Evolutionary conservation across 2,113 vertebrate genomes (phyloP), one percentile per base, ranked within the genome.

Genomic region (Candoia aspera): DNA sequence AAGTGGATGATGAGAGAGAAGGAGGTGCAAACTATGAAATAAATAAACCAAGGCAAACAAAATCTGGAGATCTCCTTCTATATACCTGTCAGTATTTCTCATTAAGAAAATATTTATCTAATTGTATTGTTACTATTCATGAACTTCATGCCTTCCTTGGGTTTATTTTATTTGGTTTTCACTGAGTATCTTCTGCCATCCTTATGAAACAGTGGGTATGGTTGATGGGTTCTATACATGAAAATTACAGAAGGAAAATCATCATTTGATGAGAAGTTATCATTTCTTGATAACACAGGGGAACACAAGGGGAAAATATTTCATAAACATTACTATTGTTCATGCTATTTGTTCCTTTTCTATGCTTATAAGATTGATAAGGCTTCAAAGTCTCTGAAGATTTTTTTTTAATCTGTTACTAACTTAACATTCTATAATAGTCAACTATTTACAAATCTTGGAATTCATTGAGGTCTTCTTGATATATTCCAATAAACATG

Each of bases 1-100:
- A 92, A 92, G 58, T 92, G 91, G 96, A 95, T 94, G 95, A 94
- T 95, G 93, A 95, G 94, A 93, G 94, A 96, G 94, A 96, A 94
- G 94, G 90, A 94, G 95, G 94, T 95, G 95, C 93, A 93, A 97
- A 95, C 83, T 92, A 96, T 92, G 95, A 95, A 96, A 94, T 96
- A 96, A 96, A 96, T 95, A 96, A 95, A 95, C 93, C 92, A 96
- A 95, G 91, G 2, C 93, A 95, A 96, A 92, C 87, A 84, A 92
- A 92, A 89, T 42, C 73, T 89, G 87, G 91, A 79, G 96, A 96
- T 96, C 94, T 96, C 96, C 94, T 96, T 96, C 94, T 94, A 91
- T 91, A 95, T 95, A 90, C 94, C 93, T 94, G 84, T 94, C 94
- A 95, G 94, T 91, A 94, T 95, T 97, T 95, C 93, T 93, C 95